Evolutionary conservation across 2,113 vertebrate genomes (phyloP).

Genomic region (Plecotus auritus): DNA sequence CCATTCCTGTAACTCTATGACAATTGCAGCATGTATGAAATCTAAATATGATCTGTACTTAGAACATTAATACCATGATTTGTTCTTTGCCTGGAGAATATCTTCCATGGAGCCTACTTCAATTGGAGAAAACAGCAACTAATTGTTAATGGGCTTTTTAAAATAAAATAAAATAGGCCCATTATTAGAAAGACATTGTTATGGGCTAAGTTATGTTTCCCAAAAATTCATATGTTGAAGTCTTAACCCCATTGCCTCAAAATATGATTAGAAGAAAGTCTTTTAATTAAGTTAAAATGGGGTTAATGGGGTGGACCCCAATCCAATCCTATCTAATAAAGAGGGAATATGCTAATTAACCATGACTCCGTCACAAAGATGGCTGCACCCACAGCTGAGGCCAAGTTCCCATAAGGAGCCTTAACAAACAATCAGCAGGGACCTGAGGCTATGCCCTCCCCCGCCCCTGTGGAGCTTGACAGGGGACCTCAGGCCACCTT

Average conservation of each 20-base stretch:
- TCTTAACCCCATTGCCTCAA: not conserved
- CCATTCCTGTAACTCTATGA: not conserved
- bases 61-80: not conserved
- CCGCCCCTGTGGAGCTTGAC: too few species aligned
- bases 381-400: too few species aligned
- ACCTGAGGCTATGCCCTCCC: too few species aligned
- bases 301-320: not conserved
- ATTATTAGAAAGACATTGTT: not conserved
- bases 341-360: too few species aligned
- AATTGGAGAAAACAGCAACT: not conserved
- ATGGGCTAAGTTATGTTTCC: not conserved
- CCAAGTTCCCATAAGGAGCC: too few species aligned
- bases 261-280: not conserved
- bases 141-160: not conserved
- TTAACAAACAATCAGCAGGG: too few species aligned
- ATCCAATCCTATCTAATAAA: too few species aligned
- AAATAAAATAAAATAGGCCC: not conserved
- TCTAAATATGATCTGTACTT: not conserved
- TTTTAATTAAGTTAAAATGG: not conserved
- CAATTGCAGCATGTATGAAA: rapidly evolving
- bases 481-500: too few species aligned
- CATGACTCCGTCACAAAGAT: too few species aligned
- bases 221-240: not conserved
- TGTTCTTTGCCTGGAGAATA: not conserved
- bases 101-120: not conserved